phyloP scores from a whole-genome alignment of 2,113 vertebrate species.

The Sphaerodactylus townsendi region DNA sequence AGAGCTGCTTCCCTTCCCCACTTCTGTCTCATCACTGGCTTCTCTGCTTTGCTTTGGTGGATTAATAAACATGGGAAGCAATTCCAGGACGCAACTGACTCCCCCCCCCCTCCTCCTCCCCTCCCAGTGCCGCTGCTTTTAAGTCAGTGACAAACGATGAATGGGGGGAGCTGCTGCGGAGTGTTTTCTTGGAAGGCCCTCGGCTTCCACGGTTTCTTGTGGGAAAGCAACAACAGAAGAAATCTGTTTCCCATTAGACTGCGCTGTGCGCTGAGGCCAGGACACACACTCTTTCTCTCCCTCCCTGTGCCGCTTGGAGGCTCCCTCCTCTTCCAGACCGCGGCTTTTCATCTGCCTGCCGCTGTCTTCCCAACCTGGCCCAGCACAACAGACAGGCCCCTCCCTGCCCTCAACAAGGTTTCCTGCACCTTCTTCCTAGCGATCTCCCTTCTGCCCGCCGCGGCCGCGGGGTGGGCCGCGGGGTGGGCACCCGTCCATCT shows the following conservation, averaged over 20 bases:
- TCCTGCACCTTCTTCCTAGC: background rate
- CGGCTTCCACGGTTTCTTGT: conserved; percentile 14
- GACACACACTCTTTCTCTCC: rapidly evolving
- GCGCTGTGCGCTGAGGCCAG: rapidly evolving
- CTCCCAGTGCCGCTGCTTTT: background rate
- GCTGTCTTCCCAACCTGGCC: background rate
- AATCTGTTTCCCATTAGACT: conserved; percentile 46
- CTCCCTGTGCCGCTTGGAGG: rapidly evolving
- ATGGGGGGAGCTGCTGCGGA: background rate
- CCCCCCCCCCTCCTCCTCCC: conserved; percentile 1
- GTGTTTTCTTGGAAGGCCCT: background rate
- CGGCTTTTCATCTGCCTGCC: rapidly evolving
- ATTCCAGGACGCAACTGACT: conserved; percentile 26
- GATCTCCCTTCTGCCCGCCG: rapidly evolving
- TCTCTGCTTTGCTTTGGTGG: background rate
- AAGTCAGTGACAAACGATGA: background rate
- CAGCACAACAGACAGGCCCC: background rate
- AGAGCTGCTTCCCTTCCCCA: conserved; percentile 17
- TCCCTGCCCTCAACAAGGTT: background rate
- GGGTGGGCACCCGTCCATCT: background rate
- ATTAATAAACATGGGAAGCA: conserved; percentile 50
- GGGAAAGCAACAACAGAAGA: conserved; percentile 44
- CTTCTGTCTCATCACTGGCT: background rate
- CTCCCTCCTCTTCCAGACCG: background rate
- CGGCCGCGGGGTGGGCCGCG: background rate